Conservation (phyloP, 2,888 invertebrate genomes). For the Pycnomerus fuliginosus region DNA sequence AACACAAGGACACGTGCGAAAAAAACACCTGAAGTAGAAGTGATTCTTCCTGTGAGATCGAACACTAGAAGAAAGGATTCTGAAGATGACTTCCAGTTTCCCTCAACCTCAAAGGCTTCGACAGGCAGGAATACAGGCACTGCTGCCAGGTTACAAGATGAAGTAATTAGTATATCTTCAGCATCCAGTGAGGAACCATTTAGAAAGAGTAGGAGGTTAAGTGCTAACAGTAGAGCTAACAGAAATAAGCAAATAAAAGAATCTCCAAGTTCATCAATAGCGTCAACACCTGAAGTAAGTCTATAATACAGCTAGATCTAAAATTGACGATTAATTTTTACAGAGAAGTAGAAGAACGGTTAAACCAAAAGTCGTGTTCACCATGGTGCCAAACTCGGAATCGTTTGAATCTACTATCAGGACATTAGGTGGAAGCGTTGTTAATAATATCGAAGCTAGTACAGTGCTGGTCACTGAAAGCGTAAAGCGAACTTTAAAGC, state of each 20-base stretch:
- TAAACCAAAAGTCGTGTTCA: slow-evolving; percentile 50
- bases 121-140: no score
- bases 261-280: background rate
- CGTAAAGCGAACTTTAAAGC: slow-evolving; percentile 61
- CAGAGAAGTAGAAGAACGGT: slow-evolving; percentile 40
- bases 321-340: slow-evolving; percentile 15
- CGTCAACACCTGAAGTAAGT: slow-evolving; percentile 20
- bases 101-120: no score
- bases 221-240: slow-evolving; percentile 10
- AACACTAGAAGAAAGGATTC: no score
- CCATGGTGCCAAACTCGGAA: slow-evolving; percentile 48
- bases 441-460: slow-evolving; percentile 45
- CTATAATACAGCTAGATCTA: slow-evolving; percentile 20
- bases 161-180: slow-evolving; percentile 2
- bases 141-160: no score
- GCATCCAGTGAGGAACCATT: slow-evolving; percentile 1
- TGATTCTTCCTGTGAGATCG: no score
- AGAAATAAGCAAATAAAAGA: slow-evolving; percentile 3
- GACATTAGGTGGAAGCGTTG: slow-evolving; percentile 39
- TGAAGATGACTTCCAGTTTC: no score
- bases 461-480: slow-evolving; percentile 59
- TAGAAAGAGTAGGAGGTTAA: slow-evolving; percentile 6
- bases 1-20: no score
- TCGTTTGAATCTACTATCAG: slow-evolving; percentile 43
- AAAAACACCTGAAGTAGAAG: no score